Evolutionary conservation across 2,888 invertebrate genomes (phyloP).

Genomic region (Lepidocyrtinus sp.): DNA sequence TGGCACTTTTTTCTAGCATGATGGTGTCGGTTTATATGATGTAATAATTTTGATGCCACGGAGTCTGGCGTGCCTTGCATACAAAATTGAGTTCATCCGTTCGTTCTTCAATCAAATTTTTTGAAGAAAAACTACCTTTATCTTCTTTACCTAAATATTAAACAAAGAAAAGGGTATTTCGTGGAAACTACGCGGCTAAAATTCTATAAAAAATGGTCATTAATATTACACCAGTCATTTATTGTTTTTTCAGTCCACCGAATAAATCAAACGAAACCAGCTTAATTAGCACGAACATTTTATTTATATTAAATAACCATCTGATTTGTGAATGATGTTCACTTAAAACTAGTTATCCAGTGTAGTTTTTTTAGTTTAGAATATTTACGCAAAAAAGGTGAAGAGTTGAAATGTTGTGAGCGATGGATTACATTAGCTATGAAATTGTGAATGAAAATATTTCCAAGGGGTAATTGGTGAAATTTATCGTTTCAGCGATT

Average conservation of each 20-base stretch:
- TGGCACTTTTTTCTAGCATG: conserved; percentile 23
- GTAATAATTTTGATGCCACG: conserved; percentile 42
- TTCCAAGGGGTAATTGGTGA: neutral
- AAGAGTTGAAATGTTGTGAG: neutral
- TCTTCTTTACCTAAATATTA: neutral
- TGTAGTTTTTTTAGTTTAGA: neutral
- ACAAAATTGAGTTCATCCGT: conserved; percentile 16
- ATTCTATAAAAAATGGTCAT: neutral
- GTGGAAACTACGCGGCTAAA: neutral
- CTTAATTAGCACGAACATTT: no score
- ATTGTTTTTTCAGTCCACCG: no score
- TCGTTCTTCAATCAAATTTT: neutral
- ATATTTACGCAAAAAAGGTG: neutral
- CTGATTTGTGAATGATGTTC: conserved; percentile 24
- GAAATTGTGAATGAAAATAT: neutral
- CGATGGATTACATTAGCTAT: neutral
- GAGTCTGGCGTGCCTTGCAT: conserved; percentile 50
- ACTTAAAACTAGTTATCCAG: conserved; percentile 38
- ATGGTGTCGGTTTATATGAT: conserved; percentile 24
- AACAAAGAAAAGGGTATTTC: neutral
- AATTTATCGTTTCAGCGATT: neutral
- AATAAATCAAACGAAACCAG: no score
- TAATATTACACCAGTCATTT: no score
- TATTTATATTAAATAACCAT: neutral
- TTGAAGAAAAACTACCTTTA: no score